Base-by-base conservation (phyloP, 2,113 vertebrate genomes). In the Melanerpes aurifrons region DNA sequence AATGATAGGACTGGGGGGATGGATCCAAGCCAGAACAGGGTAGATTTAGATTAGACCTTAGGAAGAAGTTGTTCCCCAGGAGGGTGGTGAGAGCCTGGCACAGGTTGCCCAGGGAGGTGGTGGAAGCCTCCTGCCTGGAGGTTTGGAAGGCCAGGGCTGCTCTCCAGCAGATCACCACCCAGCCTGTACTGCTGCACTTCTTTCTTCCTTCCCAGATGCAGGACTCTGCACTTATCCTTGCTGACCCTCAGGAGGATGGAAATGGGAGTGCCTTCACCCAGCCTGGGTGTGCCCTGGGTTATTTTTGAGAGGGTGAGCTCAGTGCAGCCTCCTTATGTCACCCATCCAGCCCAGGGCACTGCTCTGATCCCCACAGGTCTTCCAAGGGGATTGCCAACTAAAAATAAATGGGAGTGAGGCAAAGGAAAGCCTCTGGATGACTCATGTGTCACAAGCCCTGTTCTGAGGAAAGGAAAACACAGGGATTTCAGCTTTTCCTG, bases 221-320 rank as follows among this genome's bases (percentile, higher is more conserved):
- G 43, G 43, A 45, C 43, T 45, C 43, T 45, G 43, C 43, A 45
- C 43, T 45, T 45, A 45, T 45, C 43, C 43, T 45, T 45, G 43
- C 43, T 45, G 43, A 45, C 15, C 15, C 43, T 43, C 16, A 14
- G 10, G 16, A 25, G 11, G 26, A 43, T 29, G 63, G 19, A 6
- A 12, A 18, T 7, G 35, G 62, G 16, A 40, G 35, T 15, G 24
- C 40, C 18, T 13, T 21, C 40, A 8, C 26, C 64, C 28, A 31
- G 3, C 13, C 43, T 13, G 43, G 66, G 43, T 24, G 43, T n/a
- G 43, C 66, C 66, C 43, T 10, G 66, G 19, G 31, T 47, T 47
- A 77, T 93, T 95, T 89, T 57, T 7, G 9, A 26, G 77, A 57
- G 26, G 84, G 31, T 93, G 93, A 95, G 73, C 90, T 94, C 94